Conservation (phyloP, 2,888 invertebrate species). For the Campoplex nolae region DNA sequence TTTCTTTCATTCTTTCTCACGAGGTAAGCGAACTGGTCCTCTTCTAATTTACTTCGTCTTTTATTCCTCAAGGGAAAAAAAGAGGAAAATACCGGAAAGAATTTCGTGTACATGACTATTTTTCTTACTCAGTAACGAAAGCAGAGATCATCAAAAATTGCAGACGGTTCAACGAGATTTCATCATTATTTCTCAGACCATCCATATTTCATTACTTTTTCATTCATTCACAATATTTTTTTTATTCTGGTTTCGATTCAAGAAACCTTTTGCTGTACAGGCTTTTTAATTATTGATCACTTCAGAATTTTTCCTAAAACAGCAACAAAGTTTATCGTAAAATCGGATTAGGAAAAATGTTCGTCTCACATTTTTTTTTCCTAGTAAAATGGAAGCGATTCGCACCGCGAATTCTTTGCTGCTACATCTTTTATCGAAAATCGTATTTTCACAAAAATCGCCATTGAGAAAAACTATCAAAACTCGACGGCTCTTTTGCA, state of each 20-base stretch:
- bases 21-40: constrained; percentile 28
- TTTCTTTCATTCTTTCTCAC: constrained; percentile 9
- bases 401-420: no score
- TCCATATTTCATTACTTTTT: neutral
- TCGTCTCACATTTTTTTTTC: neutral
- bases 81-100: constrained; percentile 7
- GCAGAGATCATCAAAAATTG: constrained; percentile 10
- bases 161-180: neutral
- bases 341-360: neutral
- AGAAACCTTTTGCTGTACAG: neutral
- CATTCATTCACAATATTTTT: neutral
- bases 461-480: neutral
- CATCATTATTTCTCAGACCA: neutral
- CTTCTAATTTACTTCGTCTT: constrained; percentile 50
- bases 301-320: neutral
- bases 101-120: neutral
- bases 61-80: constrained; percentile 19
- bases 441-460: no score
- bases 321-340: neutral
- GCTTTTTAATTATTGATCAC: neutral
- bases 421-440: no score
- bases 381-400: no score
- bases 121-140: neutral
- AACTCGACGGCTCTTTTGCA: neutral
- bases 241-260: neutral